Evolutionary conservation across 1,140 invertebrate species (phyloP).

Genomic region (Sarcophaga bullata): DNA sequence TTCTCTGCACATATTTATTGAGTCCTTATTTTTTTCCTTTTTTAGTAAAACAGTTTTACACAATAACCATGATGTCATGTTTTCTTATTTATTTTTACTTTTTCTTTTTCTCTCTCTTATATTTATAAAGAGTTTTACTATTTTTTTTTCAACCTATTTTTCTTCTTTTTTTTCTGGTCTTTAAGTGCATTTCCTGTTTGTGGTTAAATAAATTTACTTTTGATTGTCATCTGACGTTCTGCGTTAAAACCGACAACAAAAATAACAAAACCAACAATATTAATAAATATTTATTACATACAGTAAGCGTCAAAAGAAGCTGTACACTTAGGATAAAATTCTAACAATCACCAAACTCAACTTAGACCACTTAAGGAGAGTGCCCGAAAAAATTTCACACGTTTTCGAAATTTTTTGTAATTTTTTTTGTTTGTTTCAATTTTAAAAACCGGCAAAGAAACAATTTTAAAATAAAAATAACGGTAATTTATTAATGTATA

Average conservation of each 20-base stretch:
- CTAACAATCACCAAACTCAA: too few species aligned
- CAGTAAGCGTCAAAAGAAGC: too few species aligned
- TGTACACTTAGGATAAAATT: too few species aligned
- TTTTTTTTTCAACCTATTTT: background rate
- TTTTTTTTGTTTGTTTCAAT: too few species aligned
- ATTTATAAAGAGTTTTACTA: background rate
- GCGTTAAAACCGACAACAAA: background rate
- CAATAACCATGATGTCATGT: background rate
- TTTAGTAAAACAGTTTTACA: background rate
- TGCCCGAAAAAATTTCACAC: too few species aligned
- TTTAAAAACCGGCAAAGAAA: too few species aligned
- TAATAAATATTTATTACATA: too few species aligned
- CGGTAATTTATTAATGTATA: too few species aligned
- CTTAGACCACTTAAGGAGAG: too few species aligned
- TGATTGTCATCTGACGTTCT: slow-evolving; percentile 4
- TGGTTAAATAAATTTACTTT: slow-evolving; percentile 16
- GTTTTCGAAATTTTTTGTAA: too few species aligned
- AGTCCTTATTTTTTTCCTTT: background rate
- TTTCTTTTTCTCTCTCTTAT: background rate
- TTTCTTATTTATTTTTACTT: background rate
- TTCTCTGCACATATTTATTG: background rate
- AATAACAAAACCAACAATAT: too few species aligned
- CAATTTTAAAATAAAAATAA: too few species aligned
- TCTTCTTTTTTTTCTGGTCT: background rate
- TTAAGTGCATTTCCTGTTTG: slow-evolving; percentile 9